Evolutionary conservation across 2,113 vertebrate genomes (phyloP).

Genomic region (Petaurus breviceps): DNA sequence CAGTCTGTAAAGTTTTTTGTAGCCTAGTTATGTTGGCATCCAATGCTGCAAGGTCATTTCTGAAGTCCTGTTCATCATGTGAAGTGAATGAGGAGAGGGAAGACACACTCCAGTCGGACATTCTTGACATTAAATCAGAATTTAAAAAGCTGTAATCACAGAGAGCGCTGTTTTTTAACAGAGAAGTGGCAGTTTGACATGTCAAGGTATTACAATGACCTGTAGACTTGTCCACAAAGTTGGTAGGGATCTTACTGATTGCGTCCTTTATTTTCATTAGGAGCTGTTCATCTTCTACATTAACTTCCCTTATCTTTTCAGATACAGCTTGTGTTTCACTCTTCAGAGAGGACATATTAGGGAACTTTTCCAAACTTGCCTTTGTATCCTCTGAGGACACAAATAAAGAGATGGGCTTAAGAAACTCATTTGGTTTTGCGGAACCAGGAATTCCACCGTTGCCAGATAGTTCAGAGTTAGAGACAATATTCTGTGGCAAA

Average conservation of each 20-base stretch:
- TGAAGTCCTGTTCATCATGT: constrained; percentile 91
- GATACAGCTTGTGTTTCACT: constrained; percentile 33
- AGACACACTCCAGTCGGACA: constrained; percentile 87
- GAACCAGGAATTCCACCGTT: constrained; percentile 42
- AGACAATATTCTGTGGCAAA: constrained; percentile 42
- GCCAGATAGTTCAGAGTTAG: constrained; percentile 22
- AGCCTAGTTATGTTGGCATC: constrained; percentile 94
- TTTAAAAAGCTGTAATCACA: constrained; percentile 77
- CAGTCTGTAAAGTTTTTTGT: constrained; percentile 89
- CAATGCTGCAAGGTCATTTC: constrained; percentile 91
- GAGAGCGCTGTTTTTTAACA: constrained; percentile 47
- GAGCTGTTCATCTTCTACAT: constrained; percentile 65
- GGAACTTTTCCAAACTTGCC: background rate
- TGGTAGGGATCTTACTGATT: constrained; percentile 61
- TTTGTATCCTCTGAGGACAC: background rate
- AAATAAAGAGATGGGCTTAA: constrained; percentile 44
- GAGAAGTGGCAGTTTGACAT: constrained; percentile 9
- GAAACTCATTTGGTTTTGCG: constrained; percentile 58
- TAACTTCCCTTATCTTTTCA: constrained; percentile 49
- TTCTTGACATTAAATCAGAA: constrained; percentile 83
- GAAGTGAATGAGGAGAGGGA: constrained; percentile 92
- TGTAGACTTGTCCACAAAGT: background rate
- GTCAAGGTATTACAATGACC: accelerated
- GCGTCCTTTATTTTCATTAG: constrained; percentile 72
- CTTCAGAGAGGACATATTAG: constrained; percentile 27